Evolutionary conservation across 2,113 vertebrate genomes (phyloP).

Genomic region (Ceratotherium simum): DNA sequence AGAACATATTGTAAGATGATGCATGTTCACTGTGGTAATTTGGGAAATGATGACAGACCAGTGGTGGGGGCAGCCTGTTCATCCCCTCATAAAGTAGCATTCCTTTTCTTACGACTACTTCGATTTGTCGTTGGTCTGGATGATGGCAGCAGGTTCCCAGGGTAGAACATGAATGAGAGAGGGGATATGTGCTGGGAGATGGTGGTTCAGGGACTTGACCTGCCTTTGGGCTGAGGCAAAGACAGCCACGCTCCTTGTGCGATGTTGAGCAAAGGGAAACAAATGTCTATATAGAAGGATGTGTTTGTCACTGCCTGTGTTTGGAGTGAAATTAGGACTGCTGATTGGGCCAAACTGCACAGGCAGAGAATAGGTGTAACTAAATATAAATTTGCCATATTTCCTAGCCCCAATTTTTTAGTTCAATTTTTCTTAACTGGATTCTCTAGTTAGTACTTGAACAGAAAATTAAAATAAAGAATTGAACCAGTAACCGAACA

Average conservation of each 20-base stretch:
- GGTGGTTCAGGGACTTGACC: neutral
- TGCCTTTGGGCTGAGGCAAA: neutral
- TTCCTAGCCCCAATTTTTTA: neutral
- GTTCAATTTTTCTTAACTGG: neutral
- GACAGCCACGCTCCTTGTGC: too few relatives aligned
- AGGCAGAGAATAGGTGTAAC: neutral
- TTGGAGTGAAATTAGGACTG: neutral
- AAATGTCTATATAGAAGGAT: too few relatives aligned
- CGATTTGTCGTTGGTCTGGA: neutral
- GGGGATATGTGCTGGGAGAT: neutral
- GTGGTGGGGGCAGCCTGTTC: neutral
- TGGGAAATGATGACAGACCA: neutral
- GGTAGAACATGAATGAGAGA: neutral
- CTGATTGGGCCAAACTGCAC: neutral
- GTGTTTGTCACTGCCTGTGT: neutral
- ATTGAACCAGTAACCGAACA: neutral
- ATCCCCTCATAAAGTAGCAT: neutral
- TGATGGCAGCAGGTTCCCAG: neutral
- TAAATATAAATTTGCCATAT: neutral
- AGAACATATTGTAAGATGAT: neutral
- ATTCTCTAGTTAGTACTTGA: neutral
- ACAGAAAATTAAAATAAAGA: neutral
- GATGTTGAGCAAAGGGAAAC: neutral
- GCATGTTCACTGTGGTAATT: neutral
- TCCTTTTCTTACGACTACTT: neutral